phyloP scores from a whole-genome alignment of 2,113 vertebrate species.

The Marmota flaviventris region DNA sequence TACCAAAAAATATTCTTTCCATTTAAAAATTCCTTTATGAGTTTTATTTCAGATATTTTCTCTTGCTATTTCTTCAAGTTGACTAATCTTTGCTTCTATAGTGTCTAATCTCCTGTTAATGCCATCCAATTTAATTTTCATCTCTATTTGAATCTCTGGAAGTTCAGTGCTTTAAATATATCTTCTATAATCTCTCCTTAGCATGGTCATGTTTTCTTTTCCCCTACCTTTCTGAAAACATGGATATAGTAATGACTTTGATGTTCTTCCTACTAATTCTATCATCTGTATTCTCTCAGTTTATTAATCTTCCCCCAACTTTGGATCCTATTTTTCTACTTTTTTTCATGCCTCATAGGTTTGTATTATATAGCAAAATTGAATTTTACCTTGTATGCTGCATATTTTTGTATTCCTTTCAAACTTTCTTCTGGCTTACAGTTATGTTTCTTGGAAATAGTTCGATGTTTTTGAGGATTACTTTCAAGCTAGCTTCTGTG shows the following conservation, averaged over 20 bases:
- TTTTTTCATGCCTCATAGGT: background rate
- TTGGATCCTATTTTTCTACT: background rate
- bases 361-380: background rate
- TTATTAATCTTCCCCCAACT: background rate
- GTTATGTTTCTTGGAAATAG: conserved; percentile 12
- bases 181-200: background rate
- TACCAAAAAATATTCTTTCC: too few relatives aligned
- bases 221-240: background rate
- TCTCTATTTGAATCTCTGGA: background rate
- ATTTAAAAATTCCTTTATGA: too few relatives aligned
- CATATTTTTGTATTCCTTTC: background rate
- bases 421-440: background rate
- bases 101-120: background rate
- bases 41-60: conserved; percentile 1
- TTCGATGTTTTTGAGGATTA: background rate
- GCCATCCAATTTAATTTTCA: background rate
- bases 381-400: background rate
- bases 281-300: background rate
- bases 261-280: background rate
- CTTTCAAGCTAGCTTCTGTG: conserved; percentile 18
- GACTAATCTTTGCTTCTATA: background rate
- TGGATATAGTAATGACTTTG: background rate
- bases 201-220: background rate
- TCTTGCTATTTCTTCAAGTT: background rate
- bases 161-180: background rate